Evolutionary conservation across 2,797 vertebrate species (phyloP), one percentile per base, ranked within the genome.

Genomic region (Coregonus sp.): DNA sequence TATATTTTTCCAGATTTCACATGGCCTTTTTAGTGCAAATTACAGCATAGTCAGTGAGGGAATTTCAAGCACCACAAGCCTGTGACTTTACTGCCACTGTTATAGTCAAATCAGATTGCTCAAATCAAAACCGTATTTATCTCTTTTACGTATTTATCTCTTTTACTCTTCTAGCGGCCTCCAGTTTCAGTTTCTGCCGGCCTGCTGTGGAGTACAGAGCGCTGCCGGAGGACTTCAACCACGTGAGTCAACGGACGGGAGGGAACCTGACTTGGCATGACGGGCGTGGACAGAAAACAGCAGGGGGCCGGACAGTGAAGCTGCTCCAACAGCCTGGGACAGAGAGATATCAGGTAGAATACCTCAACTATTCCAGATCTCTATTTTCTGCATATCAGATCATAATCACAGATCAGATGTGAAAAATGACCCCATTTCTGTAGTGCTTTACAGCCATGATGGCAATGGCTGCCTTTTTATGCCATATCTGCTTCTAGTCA

Each of bases 211-310:
- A 98, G 89, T 98, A 98, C 90, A 95, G 96, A 0, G 96, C 95
- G 14, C 96, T 97, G 0, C 94, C 97, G 0, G 97, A 98, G 71
- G 97, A 97, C 92, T 94, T 97, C 82, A 97, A 94, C 86, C 96
- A 95, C 82, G 92, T 97, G 86, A 96, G 95, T 80, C 88, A 94
- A 40, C 93, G 92, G 15, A 92, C 96, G 0, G 96, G 97, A 72
- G 95, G 94, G 89, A 98, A 96, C 89, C 93, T 97, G 73, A 98
- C 97, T 40, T 99, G 97, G 98, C 97, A 98, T 1, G 96, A 98
- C 0, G 95, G 96, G 3, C 94, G 96, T 0, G 95, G 96, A 75
- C 96, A 96, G 88, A 93, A 95, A 77, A 89, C 92, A 0, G 94
- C 96, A 0, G 84, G 96, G 1, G 87, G 94, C 75, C 90, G 95